A percentile compares a stretch with the other conserved stretches of the same genome.
Evolutionary conservation across 1,140 invertebrate genomes (phyloP).

Genomic region (Calliphora vicina): DNA sequence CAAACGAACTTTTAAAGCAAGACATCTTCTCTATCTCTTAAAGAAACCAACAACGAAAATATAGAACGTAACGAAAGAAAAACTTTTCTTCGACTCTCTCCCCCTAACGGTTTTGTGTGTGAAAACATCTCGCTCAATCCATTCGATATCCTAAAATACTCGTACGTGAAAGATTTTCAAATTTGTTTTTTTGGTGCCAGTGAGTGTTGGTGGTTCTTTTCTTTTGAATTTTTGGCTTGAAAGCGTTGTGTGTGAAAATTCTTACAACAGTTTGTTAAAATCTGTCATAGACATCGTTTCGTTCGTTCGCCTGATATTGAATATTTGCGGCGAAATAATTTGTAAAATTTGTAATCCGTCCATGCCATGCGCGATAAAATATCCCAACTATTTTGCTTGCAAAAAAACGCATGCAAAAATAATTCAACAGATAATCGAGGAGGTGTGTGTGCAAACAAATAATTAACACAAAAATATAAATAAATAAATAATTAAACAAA

Average conservation of each 20-base stretch:
- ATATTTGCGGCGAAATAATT: slow-evolving; percentile 62
- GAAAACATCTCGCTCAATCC: not conserved
- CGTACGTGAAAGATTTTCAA: not conserved
- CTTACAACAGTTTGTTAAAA: slow-evolving; percentile 37
- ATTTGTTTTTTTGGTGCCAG: not conserved
- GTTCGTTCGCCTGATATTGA: slow-evolving; percentile 46
- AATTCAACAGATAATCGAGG: slow-evolving; percentile 62
- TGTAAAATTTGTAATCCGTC: slow-evolving; percentile 60
- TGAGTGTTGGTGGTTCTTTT: not conserved
- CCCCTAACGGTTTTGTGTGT: not conserved
- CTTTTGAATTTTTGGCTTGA: not conserved
- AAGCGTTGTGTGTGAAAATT: slow-evolving; percentile 16
- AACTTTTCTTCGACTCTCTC: not conserved
- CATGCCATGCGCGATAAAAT: slow-evolving; percentile 65
- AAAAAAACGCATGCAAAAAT: slow-evolving; percentile 62
- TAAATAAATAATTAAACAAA: not conserved
- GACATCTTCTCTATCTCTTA: too few species aligned
- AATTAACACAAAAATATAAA: slow-evolving; percentile 20
- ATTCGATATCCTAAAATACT: slow-evolving; percentile 4
- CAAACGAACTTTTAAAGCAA: not conserved
- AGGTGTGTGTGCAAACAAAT: slow-evolving; percentile 39
- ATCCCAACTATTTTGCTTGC: slow-evolving; percentile 64
- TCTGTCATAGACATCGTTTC: slow-evolving; percentile 38
- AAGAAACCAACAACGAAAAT: not conserved
- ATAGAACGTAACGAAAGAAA: not conserved